Evolutionary conservation across 2,113 vertebrate genomes (phyloP).

Genomic region (Trichechus manatus): DNA sequence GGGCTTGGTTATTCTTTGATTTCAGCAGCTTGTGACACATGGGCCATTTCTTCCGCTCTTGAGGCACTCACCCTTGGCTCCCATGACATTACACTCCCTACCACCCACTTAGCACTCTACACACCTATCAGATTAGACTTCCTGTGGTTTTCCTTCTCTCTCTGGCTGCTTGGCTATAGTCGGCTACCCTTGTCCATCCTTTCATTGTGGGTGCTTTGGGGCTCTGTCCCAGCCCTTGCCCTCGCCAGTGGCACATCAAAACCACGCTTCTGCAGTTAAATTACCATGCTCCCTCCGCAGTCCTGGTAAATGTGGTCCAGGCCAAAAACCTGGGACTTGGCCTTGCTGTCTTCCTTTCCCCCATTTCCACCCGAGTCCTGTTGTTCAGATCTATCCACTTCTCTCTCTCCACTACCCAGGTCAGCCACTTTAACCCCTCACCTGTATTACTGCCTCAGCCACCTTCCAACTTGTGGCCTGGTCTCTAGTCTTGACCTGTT

Average conservation of each 20-base stretch:
- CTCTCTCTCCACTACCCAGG: neutral
- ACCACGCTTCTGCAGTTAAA: neutral
- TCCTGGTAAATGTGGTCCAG: neutral
- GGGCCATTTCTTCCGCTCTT: neutral
- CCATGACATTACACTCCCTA: rapidly evolving
- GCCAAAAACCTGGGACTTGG: neutral
- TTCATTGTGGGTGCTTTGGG: neutral
- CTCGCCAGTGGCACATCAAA: neutral
- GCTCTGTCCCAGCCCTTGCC: neutral
- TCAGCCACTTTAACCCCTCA: neutral
- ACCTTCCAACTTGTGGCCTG: neutral
- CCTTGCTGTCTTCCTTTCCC: neutral
- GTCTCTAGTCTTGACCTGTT: neutral
- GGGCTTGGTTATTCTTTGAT: neutral
- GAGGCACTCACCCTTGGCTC: rapidly evolving
- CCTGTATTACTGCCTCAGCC: neutral
- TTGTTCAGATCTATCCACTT: neutral
- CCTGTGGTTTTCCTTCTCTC: too few species aligned
- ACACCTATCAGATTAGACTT: neutral
- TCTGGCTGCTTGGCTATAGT: neutral
- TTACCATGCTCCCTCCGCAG: rapidly evolving
- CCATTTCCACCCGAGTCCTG: rapidly evolving
- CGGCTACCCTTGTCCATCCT: neutral
- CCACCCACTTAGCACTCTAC: neutral
- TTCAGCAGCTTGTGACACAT: rapidly evolving